Conservation (phyloP, 2,888 invertebrate genomes). For the Pteria penguin region DNA sequence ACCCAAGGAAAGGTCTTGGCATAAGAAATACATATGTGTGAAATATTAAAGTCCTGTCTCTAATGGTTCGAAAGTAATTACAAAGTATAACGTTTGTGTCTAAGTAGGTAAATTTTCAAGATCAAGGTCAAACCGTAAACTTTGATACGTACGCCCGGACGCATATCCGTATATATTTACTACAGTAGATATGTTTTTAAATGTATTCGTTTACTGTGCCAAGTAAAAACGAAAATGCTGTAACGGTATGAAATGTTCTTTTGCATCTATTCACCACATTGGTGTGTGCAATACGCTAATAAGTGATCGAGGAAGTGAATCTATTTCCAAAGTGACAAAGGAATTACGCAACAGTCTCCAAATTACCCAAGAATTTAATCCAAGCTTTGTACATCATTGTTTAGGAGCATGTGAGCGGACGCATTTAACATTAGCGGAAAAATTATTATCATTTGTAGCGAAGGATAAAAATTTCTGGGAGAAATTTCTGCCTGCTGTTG, state of each 20-base stretch:
- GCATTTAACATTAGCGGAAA: conserved; percentile 35
- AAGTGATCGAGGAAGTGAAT: conserved; percentile 43
- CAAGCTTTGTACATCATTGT: conserved; percentile 29
- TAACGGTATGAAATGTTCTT: conserved; percentile 13
- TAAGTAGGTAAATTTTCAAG: too few species aligned
- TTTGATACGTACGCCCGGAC: too few species aligned
- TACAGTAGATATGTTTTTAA: conserved; percentile 43
- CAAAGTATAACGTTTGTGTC: too few species aligned
- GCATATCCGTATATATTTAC: conserved; percentile 48
- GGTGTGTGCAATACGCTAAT: conserved; percentile 40
- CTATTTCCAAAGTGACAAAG: conserved; percentile 34
- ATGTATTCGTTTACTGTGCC: conserved; percentile 13
- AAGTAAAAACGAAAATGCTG: conserved; percentile 24
- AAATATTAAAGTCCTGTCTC: too few species aligned
- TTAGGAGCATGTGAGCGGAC: conserved; percentile 40
- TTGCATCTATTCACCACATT: conserved; percentile 38
- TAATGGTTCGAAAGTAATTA: too few species aligned
- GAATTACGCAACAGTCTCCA: conserved; percentile 41
- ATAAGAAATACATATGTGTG: too few species aligned
- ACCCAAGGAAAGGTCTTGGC: too few species aligned
- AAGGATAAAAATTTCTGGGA: conserved; percentile 35
- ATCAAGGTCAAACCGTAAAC: too few species aligned
- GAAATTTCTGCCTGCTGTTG: conserved; percentile 17
- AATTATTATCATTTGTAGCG: conserved; percentile 42
- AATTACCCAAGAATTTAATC: conserved; percentile 27